These are phyloP conservation scores for Loris lydekkerianus DNA, from an alignment of 2,797 vertebrate genomes.

Conservation along the genomic window DNA sequence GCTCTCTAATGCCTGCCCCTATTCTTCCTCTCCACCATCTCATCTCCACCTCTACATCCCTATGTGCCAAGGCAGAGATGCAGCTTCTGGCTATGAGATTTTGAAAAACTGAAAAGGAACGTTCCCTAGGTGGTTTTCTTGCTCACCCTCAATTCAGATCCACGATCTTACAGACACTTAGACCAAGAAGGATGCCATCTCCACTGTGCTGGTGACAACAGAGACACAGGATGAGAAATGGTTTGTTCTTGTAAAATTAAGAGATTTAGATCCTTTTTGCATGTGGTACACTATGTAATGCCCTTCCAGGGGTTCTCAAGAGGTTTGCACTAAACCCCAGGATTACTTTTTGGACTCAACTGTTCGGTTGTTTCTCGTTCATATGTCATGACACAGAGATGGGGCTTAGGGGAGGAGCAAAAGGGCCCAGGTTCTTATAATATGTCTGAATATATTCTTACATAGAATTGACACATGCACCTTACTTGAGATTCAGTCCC, in stretches of 20 bases:
- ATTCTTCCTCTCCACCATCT: no score
- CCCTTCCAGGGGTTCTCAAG: not conserved
- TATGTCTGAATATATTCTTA: not conserved
- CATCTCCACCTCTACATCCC: not conserved
- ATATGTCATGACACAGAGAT: not conserved
- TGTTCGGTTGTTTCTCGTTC: not conserved
- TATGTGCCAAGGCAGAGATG: not conserved
- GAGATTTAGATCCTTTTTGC: not conserved
- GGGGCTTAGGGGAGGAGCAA: not conserved
- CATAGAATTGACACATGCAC: not conserved
- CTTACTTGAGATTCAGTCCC: not conserved
- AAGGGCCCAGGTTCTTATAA: not conserved
- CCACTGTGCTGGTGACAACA: not conserved
- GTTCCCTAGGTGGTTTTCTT: not conserved
- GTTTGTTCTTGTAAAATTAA: not conserved
- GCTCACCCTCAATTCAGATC: not conserved
- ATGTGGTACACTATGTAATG: not conserved
- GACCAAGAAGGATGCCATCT: not conserved
- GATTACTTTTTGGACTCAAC: constrained; percentile 16
- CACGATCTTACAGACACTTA: not conserved
- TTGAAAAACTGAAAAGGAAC: not conserved
- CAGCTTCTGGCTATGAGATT: not conserved
- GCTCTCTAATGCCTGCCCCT: not conserved
- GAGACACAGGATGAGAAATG: not conserved
- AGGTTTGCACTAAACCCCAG: not conserved